phyloP scores from a whole-genome alignment of 2,888 invertebrate genomes.

The Pseudolycoriella hygida region DNA sequence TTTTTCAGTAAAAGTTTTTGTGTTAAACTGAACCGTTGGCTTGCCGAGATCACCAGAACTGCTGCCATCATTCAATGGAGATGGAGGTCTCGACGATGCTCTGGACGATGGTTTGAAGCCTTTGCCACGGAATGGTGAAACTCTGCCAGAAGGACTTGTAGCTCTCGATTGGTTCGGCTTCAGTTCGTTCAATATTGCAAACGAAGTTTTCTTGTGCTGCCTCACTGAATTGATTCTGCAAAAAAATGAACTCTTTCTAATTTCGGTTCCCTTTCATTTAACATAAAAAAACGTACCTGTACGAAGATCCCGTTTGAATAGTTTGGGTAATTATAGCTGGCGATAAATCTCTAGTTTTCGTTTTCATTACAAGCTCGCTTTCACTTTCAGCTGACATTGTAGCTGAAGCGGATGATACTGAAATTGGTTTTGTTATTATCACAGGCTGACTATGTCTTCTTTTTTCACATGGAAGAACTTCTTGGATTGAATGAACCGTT shows the following conservation, averaged over 20 bases:
- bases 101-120: slow-evolving; percentile 26
- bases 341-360: slow-evolving; percentile 17
- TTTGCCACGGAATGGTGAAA: slow-evolving; percentile 43
- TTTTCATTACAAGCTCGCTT: slow-evolving; percentile 6
- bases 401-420: slow-evolving; percentile 3
- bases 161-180: slow-evolving; percentile 32
- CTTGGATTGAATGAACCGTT: not conserved
- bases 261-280: not conserved
- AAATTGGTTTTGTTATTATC: slow-evolving; percentile 1
- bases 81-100: not conserved
- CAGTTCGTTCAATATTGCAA: slow-evolving; percentile 46
- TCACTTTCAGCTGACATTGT: not conserved
- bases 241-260: not conserved
- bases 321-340: slow-evolving; percentile 25
- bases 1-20: not conserved
- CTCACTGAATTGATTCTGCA: slow-evolving; percentile 20
- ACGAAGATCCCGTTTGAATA: slow-evolving; percentile 24
- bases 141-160: slow-evolving; percentile 23
- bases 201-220: slow-evolving; percentile 45
- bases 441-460: not conserved
- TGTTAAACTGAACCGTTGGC: not conserved
- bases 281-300: slow-evolving; percentile 16
- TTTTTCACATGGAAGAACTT: slow-evolving; percentile 4
- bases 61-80: not conserved
- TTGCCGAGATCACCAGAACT: not conserved